Evolutionary conservation across 92 coral and sea anemone species (phyloP), one percentile per base, ranked within the genome.

Genomic region (Porites rus): DNA sequence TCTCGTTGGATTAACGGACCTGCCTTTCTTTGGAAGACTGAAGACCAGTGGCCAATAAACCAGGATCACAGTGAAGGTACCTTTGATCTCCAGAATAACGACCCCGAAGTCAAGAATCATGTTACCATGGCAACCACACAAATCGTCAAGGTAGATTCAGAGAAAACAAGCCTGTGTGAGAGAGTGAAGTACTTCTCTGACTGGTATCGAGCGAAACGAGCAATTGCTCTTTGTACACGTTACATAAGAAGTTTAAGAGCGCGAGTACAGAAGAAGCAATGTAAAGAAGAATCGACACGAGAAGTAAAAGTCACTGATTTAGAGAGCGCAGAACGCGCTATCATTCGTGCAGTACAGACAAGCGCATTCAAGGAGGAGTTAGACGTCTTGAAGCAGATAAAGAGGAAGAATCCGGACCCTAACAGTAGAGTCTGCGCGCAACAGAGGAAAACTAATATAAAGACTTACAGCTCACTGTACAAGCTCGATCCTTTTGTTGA

Each of bases 181-280:
- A 53, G 84, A 85, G 58, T 88, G n/a, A 43, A 83, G 65, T 80
- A 67, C 51, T 89, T 89, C 84, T 77, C 88, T 58, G 83, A 85
- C 80, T 89, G 92, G 85, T 68, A 77, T 80, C 80, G 85, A 4
- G 88, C 85, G 18, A 84, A 83, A 20, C 82, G 85, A 50, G 88
- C 87, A 18, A 63, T 84, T 62, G 90, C 90, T 59, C 65, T 19
- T 53, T 82, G 61, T 4, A 6, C 1, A 19, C 53, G 71, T 28
- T 84, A 69, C 74, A 12, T 84, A 18, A 19, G 46, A 58, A 60
- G 12, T 7, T 74, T 86, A 8, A 86, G 68, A 69, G 79, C 69
- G 22, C 80, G 28, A 10, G 51, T 62, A 22, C 76, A 19, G 28
- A 31, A 79, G 14, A 78, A 58, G 1, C 21, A 61, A 20, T n/a